A percentile compares a stretch with the other conserved stretches of the same genome.
phyloP scores from a whole-genome alignment of 1,140 invertebrate genomes.

The Drosophila azteca region DNA sequence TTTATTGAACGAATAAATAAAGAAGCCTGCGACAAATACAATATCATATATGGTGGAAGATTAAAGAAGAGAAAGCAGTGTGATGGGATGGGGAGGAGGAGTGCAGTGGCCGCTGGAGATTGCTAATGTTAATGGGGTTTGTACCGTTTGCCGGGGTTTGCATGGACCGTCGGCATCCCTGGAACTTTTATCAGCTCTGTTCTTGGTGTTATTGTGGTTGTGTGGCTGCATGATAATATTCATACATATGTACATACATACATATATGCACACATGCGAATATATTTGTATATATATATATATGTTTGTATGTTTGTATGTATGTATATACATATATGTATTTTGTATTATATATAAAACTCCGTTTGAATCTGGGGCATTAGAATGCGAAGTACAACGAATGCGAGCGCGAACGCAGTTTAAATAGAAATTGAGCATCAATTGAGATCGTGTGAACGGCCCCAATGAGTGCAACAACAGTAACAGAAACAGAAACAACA shows the following conservation, averaged over 20 bases:
- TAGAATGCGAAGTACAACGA: conserved; percentile 25
- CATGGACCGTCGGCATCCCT: conserved; percentile 15
- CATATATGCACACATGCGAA: no score
- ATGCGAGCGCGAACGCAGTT: conserved; percentile 7
- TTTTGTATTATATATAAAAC: not conserved
- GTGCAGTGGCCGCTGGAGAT: conserved; percentile 1
- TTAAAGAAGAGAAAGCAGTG: not conserved
- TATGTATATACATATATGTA: not conserved
- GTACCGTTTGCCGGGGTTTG: conserved; percentile 20
- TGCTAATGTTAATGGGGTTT: conserved; percentile 16
- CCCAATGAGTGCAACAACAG: conserved; percentile 40
- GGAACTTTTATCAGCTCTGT: conserved; percentile 26
- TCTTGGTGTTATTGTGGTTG: not conserved
- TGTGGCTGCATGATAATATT: conserved; percentile 24
- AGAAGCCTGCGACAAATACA: conserved; percentile 1
- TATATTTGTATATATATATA: not conserved
- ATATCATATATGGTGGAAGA: not conserved
- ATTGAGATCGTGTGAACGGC: conserved; percentile 48
- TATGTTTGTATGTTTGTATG: no score
- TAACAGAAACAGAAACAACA: not conserved
- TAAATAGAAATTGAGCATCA: conserved; percentile 56
- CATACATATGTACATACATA: conserved; percentile 10
- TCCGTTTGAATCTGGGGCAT: not conserved
- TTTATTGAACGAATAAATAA: conserved; percentile 15
- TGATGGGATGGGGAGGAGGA: not conserved